Evolutionary conservation across 2,113 vertebrate species (phyloP).

Genomic region (Chrysochloris asiatica): DNA sequence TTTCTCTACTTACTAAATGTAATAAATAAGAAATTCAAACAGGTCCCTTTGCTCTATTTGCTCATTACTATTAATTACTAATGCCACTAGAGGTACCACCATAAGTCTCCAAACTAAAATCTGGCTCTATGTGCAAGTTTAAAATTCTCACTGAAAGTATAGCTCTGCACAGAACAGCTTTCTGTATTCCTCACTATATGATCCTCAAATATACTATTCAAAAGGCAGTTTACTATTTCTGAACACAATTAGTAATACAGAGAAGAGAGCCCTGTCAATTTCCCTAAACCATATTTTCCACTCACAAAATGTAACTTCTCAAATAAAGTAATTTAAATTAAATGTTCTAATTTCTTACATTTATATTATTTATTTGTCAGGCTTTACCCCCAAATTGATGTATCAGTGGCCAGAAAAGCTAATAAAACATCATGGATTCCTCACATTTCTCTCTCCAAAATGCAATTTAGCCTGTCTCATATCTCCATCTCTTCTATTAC

Average conservation of each 20-base stretch:
- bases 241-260: not conserved
- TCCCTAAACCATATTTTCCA: constrained; percentile 39
- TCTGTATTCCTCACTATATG: not conserved
- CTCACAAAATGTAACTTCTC: constrained; percentile 53
- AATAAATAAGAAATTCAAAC: not conserved
- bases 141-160: not conserved
- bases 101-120: not conserved
- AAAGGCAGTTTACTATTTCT: constrained; percentile 16
- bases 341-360: not conserved
- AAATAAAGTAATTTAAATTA: constrained; percentile 56
- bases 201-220: constrained; percentile 7
- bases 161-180: not conserved
- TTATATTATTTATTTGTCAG: not conserved
- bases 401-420: constrained; percentile 12
- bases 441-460: constrained; percentile 1
- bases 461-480: not conserved
- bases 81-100: not conserved
- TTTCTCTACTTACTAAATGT: constrained; percentile 13
- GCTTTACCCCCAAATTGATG: constrained; percentile 35
- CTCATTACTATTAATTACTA: not conserved
- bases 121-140: not conserved
- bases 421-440: not conserved
- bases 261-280: constrained; percentile 5
- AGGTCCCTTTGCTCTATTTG: not conserved
- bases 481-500: not conserved